Evolutionary conservation across 2,888 invertebrate species (phyloP), one percentile per base, ranked within the genome.

Genomic region (Andrena bucephala): DNA sequence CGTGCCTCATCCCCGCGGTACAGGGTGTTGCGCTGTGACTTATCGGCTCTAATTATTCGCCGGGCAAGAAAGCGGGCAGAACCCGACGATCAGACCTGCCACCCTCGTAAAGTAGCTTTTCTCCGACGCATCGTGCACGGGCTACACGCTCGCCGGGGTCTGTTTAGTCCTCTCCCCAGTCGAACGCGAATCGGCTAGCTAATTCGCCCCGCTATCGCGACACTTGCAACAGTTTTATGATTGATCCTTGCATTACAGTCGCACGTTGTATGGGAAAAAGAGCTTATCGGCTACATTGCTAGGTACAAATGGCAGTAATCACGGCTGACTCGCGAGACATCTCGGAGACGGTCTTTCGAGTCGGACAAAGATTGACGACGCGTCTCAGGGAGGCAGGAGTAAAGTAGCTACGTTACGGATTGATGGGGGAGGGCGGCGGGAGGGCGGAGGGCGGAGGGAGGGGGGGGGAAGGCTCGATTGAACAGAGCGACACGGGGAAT

Each of bases 1-100:
- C 80, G 69, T 87, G 77, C 85, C 84, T 86, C 85, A 85, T 85
- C 85, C 83, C 85, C 77, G 69, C 82, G 86, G 80, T 76, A 87
- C 87, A 73, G 87, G 83, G 89, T 91, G 91, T 90, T 92, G 92
- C 90, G 88, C 91, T 91, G 92, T 94, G 93, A 94, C 93, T 94
- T 93, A 94, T 93, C 93, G 93, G 90, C 92, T 89, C 90, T 93
- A 94, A 93, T 93, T 94, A 93, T 93, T 93, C 92, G 92, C 90
- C 91, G 87, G 57, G 87, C 90, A 91, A 91, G 91, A 91, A 91
- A 90, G 84, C 88, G 88, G 83, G 89, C 85, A 86, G 87, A 77
- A 85, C 83, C 87, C 85, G 82, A 69, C 89, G 88, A 88, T 88
- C 88, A 84, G 77, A 74, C 81, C 85, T 81, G 87, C 85, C 87